Evolutionary conservation across 2,113 vertebrate genomes (phyloP), one percentile per base, ranked within the genome.

Genomic region (Thunnus thynnus): DNA sequence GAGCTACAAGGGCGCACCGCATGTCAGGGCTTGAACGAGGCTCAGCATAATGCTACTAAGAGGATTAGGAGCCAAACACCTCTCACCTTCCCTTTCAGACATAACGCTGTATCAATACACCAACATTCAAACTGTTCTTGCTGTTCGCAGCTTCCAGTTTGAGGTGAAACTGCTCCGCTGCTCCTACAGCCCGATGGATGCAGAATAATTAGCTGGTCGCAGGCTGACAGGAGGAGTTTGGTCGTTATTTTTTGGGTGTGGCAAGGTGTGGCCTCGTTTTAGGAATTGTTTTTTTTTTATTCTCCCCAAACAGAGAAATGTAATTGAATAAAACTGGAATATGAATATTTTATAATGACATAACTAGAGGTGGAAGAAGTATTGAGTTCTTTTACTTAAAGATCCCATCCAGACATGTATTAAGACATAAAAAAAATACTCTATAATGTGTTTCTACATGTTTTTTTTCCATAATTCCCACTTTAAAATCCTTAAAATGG

Each of bases 31-130:
- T 89, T 84, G 93, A 91, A 93, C 94, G 88, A 12, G 61, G 90
- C 89, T 94, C 92, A 92, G 78, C 92, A 90, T 96, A 97, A 97
- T 95, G 94, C 91, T 22, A 76, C 84, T 97, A 97, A 97, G 96
- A 93, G 94, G 97, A 96, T 97, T 97, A 85, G 65, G 44, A 83
- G 72, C 56, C 65, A 25, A 62, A 79, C 85, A 82, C 78, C 48
- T 84, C 84, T 85, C 85, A 83, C 82, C 76, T 87, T 83, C 86
- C 66, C 90, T 80, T 73, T 81, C 76, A 83, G 79, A 82, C 82
- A 78, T 50, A 57, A 46, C 73, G 58, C 81, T 78, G 64, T 76
- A 79, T 91, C 77, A 86, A 85, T 70, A 74, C 67, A 69, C 58
- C 78, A 74, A 86, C 86, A 62, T 87, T 85, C 84, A 85, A 25